These are phyloP conservation scores for Tachycineta bicolor DNA, from an alignment of 2,113 vertebrate species.

Conservation along the genomic window DNA sequence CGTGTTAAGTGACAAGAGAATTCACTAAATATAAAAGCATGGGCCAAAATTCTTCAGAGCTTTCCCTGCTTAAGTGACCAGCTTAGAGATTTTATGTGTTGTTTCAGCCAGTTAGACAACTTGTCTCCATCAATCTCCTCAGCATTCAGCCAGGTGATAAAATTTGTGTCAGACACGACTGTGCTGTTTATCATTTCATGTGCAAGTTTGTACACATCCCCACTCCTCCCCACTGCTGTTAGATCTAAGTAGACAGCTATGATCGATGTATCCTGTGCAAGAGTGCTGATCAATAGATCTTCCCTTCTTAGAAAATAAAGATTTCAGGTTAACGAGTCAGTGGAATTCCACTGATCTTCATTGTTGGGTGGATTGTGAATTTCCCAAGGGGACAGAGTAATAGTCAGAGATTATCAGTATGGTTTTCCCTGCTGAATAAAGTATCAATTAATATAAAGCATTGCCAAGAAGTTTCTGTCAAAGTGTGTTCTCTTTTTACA, in stretches of 20 bases:
- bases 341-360: not conserved
- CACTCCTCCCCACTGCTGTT: not conserved
- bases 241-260: not conserved
- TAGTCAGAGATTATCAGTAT: not conserved
- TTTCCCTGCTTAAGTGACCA: not conserved
- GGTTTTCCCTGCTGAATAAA: not conserved
- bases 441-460: not conserved
- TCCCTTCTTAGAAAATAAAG: not conserved
- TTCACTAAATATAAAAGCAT: not conserved
- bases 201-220: not conserved
- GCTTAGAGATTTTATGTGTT: slow-evolving; percentile 12
- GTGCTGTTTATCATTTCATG: slow-evolving; percentile 36
- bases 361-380: not conserved
- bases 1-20: not conserved
- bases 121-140: slow-evolving; percentile 47
- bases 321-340: slow-evolving; percentile 15
- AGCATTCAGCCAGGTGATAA: slow-evolving; percentile 30
- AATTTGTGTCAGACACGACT: not conserved
- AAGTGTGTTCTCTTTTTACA: not conserved
- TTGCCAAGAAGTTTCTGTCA: not conserved
- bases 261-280: not conserved
- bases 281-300: not conserved
- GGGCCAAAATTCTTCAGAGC: not conserved
- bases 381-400: not conserved
- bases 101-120: not conserved